Percentiles rank a stretch among this genome's conserved stretches.
These are phyloP conservation scores for Istiophorus platypterus DNA, from an alignment of 2,113 vertebrate species.

Conservation along the genomic window DNA sequence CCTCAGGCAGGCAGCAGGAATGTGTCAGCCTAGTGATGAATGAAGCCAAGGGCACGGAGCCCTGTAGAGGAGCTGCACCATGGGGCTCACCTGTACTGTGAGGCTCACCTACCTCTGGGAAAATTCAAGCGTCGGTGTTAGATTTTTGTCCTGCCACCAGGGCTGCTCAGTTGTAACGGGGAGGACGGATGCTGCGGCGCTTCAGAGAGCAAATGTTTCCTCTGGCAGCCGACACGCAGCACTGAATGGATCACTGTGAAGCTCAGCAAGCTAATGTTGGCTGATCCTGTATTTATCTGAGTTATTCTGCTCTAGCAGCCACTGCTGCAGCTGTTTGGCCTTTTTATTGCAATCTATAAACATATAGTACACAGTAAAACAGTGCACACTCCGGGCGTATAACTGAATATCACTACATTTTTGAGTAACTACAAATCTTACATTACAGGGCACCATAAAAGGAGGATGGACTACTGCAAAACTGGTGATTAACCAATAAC, in stretches of 20 bases:
- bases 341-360: background rate
- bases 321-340: background rate
- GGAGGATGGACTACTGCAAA: no score
- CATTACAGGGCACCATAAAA: no score
- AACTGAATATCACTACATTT: background rate
- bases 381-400: no score
- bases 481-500: no score
- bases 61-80: conserved; percentile 68
- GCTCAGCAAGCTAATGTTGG: conserved; percentile 11
- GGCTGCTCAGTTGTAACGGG: conserved; percentile 37
- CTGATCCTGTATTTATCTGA: conserved; percentile 15
- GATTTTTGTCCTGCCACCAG: conserved; percentile 12
- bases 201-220: conserved; percentile 38
- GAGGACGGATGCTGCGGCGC: conserved; percentile 18
- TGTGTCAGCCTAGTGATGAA: conserved; percentile 79
- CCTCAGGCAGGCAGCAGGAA: conserved; percentile 72
- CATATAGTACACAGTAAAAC: background rate
- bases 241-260: conserved; percentile 25
- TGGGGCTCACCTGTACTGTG: conserved; percentile 70
- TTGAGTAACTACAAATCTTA: background rate
- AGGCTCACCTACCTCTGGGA: conserved; percentile 75
- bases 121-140: conserved; percentile 11
- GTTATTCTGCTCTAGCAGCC: conserved; percentile 8
- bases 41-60: conserved; percentile 62
- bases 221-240: conserved; percentile 9